Conservation (phyloP, 2,113 vertebrate genomes). For the Lepisosteus oculatus region DNA sequence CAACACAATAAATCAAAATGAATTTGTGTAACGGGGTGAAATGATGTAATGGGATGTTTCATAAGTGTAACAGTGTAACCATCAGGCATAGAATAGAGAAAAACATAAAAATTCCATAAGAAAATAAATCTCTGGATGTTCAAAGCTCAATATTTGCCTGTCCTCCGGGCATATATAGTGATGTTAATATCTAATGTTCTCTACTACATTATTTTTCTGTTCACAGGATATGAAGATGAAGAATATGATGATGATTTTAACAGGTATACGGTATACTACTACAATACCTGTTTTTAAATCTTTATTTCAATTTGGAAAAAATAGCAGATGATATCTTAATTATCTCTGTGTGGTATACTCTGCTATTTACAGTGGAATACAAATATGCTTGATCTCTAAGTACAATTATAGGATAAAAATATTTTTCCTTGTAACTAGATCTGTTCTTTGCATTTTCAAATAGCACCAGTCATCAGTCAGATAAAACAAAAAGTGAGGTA, state of each 20-base stretch:
- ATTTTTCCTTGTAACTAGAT: neutral
- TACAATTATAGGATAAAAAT: neutral
- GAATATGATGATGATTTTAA: constrained; percentile 91
- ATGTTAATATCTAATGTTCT: too few relatives aligned
- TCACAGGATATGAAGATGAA: constrained; percentile 73
- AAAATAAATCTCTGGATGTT: too few relatives aligned
- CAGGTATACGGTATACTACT: constrained; percentile 62
- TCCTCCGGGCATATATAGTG: too few relatives aligned
- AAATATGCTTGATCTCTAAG: neutral
- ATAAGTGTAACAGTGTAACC: too few relatives aligned
- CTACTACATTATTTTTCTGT: constrained; percentile 31
- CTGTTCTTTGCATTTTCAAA: neutral
- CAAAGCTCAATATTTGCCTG: too few relatives aligned
- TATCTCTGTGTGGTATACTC: neutral
- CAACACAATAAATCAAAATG: too few relatives aligned
- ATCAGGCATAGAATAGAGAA: too few relatives aligned
- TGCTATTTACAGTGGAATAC: neutral
- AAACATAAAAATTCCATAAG: too few relatives aligned
- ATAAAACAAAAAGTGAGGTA: constrained; percentile 75
- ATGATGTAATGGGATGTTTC: too few relatives aligned
- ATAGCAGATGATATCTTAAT: too few relatives aligned
- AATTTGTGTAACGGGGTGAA: too few relatives aligned
- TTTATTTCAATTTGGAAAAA: neutral
- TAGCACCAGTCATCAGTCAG: constrained; percentile 79
- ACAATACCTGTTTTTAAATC: neutral